phyloP scores from a whole-genome alignment of 1,140 invertebrate genomes.

The Philotrypesis tridentata region DNA sequence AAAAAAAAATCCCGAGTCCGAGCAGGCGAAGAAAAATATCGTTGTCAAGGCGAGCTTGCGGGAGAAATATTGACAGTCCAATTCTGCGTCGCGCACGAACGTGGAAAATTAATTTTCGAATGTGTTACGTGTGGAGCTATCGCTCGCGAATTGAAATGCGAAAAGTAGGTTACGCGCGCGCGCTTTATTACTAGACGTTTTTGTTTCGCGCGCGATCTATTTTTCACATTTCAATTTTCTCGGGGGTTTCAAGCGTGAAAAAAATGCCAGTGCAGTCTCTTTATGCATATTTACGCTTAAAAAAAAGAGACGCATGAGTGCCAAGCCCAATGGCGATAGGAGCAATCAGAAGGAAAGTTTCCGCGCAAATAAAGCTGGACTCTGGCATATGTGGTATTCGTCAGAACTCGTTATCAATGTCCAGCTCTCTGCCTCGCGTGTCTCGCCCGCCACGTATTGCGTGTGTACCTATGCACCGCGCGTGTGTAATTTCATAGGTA shows the following conservation, averaged over 20 bases:
- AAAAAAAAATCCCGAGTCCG: neutral
- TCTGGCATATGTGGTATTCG: neutral
- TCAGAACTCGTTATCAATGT: neutral
- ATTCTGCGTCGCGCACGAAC: neutral
- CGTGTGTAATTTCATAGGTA: neutral
- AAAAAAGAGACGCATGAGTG: neutral
- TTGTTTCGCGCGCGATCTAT: neutral
- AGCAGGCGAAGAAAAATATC: constrained; percentile 30
- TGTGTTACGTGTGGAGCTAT: constrained; percentile 23
- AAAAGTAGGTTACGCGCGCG: neutral
- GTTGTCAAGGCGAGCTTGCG: constrained; percentile 16
- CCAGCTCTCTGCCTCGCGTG: neutral
- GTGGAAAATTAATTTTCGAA: constrained; percentile 27
- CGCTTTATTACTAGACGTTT: neutral
- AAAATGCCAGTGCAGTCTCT: neutral
- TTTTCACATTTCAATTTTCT: constrained; percentile 8
- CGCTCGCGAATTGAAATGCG: neutral
- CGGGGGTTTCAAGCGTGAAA: neutral
- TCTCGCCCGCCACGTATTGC: no score
- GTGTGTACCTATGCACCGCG: no score
- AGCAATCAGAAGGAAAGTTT: neutral
- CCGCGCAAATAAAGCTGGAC: neutral
- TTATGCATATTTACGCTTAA: neutral
- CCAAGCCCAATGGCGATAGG: neutral
- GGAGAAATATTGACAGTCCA: constrained; percentile 37